Percentiles rank a stretch among this genome's conserved stretches.
Evolutionary conservation across 2,797 vertebrate genomes (phyloP).

Genomic region (Cirrhinus molitorella): DNA sequence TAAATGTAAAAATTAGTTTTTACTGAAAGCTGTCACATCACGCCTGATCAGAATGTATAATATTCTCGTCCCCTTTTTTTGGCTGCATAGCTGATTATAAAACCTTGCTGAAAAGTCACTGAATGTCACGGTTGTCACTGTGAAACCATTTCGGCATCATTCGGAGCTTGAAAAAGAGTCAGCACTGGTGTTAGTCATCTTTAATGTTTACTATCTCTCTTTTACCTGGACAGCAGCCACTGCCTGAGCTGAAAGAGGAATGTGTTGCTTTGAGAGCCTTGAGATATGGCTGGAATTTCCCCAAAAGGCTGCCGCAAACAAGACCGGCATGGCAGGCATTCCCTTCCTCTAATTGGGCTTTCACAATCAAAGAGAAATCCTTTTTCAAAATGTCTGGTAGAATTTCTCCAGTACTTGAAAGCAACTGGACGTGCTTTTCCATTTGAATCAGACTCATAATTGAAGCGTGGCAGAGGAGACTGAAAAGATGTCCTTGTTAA

Average conservation of each 20-base stretch:
- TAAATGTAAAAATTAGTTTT: neutral
- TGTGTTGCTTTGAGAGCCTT: conserved; percentile 61
- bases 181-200: conserved; percentile 69
- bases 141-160: neutral
- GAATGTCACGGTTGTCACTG: conserved; percentile 17
- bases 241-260: conserved; percentile 52
- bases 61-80: neutral
- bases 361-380: conserved; percentile 55
- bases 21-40: conserved; percentile 18
- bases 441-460: conserved; percentile 39
- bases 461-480: conserved; percentile 43
- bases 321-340: conserved; percentile 57
- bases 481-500: conserved; percentile 52
- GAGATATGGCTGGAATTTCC: conserved; percentile 67
- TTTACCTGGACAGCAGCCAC: conserved; percentile 54
- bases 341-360: conserved; percentile 62
- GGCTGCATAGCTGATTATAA: neutral
- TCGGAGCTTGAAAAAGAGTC: conserved; percentile 29
- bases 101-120: neutral
- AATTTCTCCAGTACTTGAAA: conserved; percentile 41
- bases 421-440: conserved; percentile 33
- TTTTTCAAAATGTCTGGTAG: conserved; percentile 36
- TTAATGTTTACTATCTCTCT: conserved; percentile 14
- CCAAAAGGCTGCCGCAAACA: conserved; percentile 58
- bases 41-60: neutral